Evolutionary conservation across 2,113 vertebrate genomes (phyloP).

Genomic region (Cacatua alba): DNA sequence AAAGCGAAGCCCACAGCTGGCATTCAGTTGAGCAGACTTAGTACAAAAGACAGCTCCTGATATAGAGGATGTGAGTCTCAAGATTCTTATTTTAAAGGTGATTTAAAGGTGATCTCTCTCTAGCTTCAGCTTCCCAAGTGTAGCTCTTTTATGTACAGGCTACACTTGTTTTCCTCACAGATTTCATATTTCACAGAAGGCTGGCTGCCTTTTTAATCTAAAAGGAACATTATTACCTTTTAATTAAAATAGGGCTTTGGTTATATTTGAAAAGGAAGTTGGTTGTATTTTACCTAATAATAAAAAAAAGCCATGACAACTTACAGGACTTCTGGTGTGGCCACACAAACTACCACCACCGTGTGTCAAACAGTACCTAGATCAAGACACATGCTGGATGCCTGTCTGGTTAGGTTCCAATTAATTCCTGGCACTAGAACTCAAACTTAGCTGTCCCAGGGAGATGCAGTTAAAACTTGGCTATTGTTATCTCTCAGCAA

Average conservation of each 20-base stretch:
- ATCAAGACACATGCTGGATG: background rate
- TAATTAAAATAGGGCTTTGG: background rate
- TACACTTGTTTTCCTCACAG: accelerated
- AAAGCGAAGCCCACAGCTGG: background rate
- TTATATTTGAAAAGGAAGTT: background rate
- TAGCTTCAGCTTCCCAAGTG: background rate
- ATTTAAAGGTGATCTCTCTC: background rate
- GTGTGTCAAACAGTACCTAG: background rate
- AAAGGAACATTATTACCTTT: background rate
- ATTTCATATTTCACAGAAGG: background rate
- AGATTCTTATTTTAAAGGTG: background rate
- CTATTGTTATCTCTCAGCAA: background rate
- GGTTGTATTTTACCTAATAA: background rate
- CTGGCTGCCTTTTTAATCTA: background rate
- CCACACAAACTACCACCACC: background rate
- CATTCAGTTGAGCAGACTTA: background rate
- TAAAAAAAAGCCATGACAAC: background rate
- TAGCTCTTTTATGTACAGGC: background rate
- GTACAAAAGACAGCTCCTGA: background rate
- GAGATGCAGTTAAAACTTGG: background rate
- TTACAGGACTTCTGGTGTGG: background rate
- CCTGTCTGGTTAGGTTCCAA: background rate
- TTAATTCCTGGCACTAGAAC: background rate
- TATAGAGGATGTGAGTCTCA: background rate
- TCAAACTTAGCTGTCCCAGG: background rate